These are phyloP conservation scores for Hypsopygia costalis DNA, from an alignment of 2,888 invertebrate species.

Conservation along the genomic window DNA sequence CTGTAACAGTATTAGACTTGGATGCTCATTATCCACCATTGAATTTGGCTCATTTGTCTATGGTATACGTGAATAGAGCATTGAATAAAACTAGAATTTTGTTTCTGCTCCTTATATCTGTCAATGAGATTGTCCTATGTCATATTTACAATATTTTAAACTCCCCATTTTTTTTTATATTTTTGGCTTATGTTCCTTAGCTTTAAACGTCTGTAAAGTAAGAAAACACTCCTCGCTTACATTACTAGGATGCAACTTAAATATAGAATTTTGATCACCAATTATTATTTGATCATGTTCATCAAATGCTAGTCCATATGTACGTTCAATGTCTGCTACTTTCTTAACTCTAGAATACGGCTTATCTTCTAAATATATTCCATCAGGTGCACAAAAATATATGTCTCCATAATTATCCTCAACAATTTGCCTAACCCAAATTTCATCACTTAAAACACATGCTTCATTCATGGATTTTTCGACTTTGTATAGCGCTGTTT, in stretches of 20 bases:
- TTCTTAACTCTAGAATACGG: conserved; percentile 42
- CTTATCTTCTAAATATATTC: conserved; percentile 57
- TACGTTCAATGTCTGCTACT: conserved; percentile 42
- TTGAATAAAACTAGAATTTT: no score
- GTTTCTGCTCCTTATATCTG: no score
- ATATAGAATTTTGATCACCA: conserved; percentile 50
- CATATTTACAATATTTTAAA: no score
- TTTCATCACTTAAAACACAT: conserved; percentile 42
- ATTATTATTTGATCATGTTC: conserved; percentile 51
- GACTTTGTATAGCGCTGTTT: conserved; percentile 63
- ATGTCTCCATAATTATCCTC: conserved; percentile 60
- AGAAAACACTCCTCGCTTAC: conserved; percentile 29
- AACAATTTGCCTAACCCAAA: conserved; percentile 47
- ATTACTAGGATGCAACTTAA: conserved; percentile 43
- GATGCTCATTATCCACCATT: no score
- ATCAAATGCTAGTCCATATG: conserved; percentile 58
- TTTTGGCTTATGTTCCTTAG: no score
- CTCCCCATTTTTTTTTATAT: no score
- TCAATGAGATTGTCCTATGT: no score
- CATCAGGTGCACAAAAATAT: conserved; percentile 50
- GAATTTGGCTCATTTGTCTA: no score
- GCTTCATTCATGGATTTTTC: conserved; percentile 31
- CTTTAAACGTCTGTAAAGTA: no score
- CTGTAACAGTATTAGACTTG: no score
- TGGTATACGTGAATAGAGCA: no score